phyloP scores from a whole-genome alignment of 2,113 vertebrate genomes.

The Hippolais icterina region DNA sequence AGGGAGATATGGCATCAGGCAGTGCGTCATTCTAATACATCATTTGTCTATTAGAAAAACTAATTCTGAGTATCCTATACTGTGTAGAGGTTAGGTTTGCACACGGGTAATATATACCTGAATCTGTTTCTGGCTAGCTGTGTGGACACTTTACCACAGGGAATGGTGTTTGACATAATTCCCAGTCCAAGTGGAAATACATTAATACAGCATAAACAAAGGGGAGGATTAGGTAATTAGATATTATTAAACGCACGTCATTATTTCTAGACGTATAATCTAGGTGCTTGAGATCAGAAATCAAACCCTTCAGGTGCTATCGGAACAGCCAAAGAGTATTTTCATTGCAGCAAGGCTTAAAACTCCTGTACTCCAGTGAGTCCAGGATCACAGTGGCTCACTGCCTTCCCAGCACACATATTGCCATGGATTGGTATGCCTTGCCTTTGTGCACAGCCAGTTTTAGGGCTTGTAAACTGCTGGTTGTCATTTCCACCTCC shows the following conservation, averaged over 20 bases:
- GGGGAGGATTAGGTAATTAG: background rate
- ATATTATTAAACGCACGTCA: background rate
- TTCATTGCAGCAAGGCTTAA: background rate
- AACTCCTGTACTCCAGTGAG: background rate
- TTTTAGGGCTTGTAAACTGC: background rate
- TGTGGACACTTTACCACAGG: background rate
- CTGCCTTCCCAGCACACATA: background rate
- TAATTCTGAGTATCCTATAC: background rate
- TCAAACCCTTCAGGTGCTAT: background rate
- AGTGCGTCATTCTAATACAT: background rate
- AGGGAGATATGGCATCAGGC: background rate
- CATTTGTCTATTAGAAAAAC: background rate
- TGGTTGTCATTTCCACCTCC: background rate
- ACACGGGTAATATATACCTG: background rate
- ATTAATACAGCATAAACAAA: background rate
- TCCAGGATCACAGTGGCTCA: fast-evolving
- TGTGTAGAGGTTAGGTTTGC: background rate
- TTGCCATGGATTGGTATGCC: background rate
- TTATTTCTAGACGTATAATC: background rate
- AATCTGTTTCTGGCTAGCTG: background rate
- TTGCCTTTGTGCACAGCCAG: fast-evolving
- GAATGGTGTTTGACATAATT: background rate
- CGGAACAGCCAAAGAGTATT: background rate
- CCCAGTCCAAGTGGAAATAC: background rate
- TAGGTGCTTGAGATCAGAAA: background rate